Evolutionary conservation across 2,113 vertebrate genomes (phyloP).

Genomic region (Tapirus terrestris): DNA sequence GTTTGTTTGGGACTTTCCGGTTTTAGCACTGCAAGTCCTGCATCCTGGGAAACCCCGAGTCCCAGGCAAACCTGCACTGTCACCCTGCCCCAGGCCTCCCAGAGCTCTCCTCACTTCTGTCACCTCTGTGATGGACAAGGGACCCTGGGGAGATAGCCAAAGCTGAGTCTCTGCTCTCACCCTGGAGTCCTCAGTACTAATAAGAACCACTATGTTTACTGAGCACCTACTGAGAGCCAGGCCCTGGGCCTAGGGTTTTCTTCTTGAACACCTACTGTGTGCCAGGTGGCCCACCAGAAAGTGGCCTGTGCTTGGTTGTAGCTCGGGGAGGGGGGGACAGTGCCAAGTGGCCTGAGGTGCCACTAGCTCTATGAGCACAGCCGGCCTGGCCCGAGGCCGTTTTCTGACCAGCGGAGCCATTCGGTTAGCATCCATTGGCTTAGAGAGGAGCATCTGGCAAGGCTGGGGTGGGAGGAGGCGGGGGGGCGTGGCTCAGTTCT

Average conservation of each 20-base stretch:
- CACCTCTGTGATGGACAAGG: neutral
- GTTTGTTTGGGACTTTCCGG: neutral
- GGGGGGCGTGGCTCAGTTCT: neutral
- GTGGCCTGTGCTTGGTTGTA: neutral
- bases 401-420: slow-evolving; percentile 71
- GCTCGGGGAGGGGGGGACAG: neutral
- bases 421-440: slow-evolving; percentile 67
- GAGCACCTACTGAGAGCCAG: neutral
- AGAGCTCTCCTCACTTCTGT: neutral
- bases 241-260: neutral
- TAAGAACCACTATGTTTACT: neutral
- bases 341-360: slow-evolving; percentile 60
- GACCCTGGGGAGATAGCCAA: neutral
- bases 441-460: slow-evolving; percentile 21
- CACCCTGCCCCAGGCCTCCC: neutral
- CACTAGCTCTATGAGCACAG: slow-evolving; percentile 72
- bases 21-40: neutral
- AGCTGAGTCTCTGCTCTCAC: neutral
- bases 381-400: slow-evolving; percentile 74
- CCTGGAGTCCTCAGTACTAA: neutral
- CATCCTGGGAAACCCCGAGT: neutral
- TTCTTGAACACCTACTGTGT: neutral
- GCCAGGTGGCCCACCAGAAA: neutral
- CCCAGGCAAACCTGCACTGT: neutral
- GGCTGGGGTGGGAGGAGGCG: neutral